Evolutionary conservation across 2,797 vertebrate species (phyloP).

Genomic region (Ctenopoma multispine): DNA sequence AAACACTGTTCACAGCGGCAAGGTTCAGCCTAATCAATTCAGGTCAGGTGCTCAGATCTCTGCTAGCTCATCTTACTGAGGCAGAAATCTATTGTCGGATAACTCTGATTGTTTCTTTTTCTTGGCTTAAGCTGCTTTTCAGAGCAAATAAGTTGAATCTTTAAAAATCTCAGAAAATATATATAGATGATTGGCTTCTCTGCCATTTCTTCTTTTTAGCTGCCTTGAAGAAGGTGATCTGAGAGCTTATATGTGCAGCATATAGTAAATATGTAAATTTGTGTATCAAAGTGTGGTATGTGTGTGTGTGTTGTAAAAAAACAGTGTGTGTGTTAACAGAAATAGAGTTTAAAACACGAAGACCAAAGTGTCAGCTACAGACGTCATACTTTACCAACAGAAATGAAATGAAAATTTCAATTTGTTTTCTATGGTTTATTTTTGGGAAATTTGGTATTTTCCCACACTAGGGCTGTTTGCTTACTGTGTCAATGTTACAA

Average conservation of each 20-base stretch:
- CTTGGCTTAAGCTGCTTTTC: conserved; percentile 21
- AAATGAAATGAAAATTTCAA: too few species aligned
- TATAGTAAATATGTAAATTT: too few species aligned
- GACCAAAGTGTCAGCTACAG: too few species aligned
- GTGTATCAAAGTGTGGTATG: neutral
- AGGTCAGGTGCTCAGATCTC: conserved; percentile 12
- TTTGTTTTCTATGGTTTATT: too few species aligned
- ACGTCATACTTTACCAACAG: too few species aligned
- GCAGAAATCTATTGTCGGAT: conserved; percentile 28
- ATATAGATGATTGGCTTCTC: conserved; percentile 10
- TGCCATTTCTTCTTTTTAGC: conserved; percentile 25
- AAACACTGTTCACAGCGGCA: conserved; percentile 12
- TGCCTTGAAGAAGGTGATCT: conserved; percentile 12
- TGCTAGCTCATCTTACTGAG: conserved; percentile 24
- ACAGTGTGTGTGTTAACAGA: neutral
- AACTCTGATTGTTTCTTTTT: conserved; percentile 14
- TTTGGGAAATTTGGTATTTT: too few species aligned
- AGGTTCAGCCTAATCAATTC: conserved; percentile 13
- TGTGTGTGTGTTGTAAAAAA: neutral
- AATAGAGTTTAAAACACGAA: neutral
- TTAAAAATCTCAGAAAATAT: too few species aligned
- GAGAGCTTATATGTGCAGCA: neutral
- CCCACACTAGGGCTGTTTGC: too few species aligned
- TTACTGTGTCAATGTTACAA: too few species aligned
- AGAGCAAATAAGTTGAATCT: conserved; percentile 32